Base-by-base conservation (phyloP, 1,140 invertebrate genomes). In the Catajapyx aquilonaris region DNA sequence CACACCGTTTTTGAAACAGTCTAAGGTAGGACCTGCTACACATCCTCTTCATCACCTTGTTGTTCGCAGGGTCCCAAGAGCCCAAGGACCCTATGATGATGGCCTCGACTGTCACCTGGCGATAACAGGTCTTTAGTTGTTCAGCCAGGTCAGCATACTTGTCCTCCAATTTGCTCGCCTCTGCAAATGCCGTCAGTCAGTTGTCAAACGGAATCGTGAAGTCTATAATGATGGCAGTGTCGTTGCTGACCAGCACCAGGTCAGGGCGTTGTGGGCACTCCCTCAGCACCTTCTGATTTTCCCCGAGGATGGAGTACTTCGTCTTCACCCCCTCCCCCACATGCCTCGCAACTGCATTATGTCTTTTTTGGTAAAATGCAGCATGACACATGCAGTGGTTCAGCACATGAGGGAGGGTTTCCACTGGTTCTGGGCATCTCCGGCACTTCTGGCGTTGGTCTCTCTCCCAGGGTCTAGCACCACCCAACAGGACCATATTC, bases 361-460 rank as follows among this genome's bases (percentile, higher is more conserved):
- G 35, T 3, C 35, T 3, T 22, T 25, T 2, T 4, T n/a, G 13
- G 22, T 3, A 3, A 15, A 13, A 20, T 3, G n/a, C 2, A 2
- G 2, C 3, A 15, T 37, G 19, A 3, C 18, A 11, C n/a, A n/a
- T n/a, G n/a, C n/a, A n/a, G n/a, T n/a, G n/a, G n/a, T n/a, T n/a
- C n/a, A n/a, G n/a, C n/a, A 43, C 41, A 30, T 41, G 40, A 7
- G 40, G 37, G 5, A 41, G 37, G 4, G 40, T 41, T 16, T 41
- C 40, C 15, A 19, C n/a, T 11, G 30, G 23, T 5, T 31, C 5
- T 10, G 16, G 20, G 20, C 40, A 41, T 17, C 31, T 13, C 2
- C 40, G 2, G 30, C 40, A 41, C 15, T 2, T 3, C 30, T 22
- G 16, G 11, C 13, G 15, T 3, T 31, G 15, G 3, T 7, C 3